A percentile compares a stretch with the other conserved stretches of the same genome.
These are phyloP conservation scores for Drosophila punjabiensis DNA, from an alignment of 1,140 invertebrate species.

Conservation along the genomic window DNA sequence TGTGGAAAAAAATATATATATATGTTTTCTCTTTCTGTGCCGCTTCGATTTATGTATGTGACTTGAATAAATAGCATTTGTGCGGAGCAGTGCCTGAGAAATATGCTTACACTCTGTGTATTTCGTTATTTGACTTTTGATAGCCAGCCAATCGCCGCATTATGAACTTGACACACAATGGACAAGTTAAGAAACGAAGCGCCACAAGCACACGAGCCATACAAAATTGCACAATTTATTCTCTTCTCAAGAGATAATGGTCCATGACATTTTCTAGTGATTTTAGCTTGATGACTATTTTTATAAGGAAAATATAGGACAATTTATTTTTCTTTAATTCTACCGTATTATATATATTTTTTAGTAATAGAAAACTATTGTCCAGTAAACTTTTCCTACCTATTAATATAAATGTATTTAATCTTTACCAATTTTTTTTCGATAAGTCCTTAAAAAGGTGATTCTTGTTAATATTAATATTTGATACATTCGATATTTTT, in stretches of 20 bases:
- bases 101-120: conserved; percentile 32
- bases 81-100: conserved; percentile 21
- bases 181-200: conserved; percentile 25
- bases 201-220: conserved; percentile 11
- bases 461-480: too few species aligned
- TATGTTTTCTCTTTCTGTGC: conserved; percentile 7
- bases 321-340: background rate
- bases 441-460: background rate
- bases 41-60: conserved; percentile 33
- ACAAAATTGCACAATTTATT: conserved; percentile 1
- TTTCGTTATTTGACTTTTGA: conserved; percentile 56
- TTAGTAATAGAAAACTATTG: too few species aligned
- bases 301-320: background rate
- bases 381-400: too few species aligned
- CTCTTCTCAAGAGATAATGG: background rate
- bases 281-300: background rate
- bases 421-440: background rate
- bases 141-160: conserved; percentile 43
- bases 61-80: conserved; percentile 56
- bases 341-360: background rate
- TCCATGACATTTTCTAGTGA: background rate
- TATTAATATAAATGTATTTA: background rate
- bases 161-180: conserved; percentile 74
- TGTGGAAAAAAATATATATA: conserved; percentile 6
- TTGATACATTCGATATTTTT: too few species aligned